phyloP scores from a whole-genome alignment of 2,888 invertebrate species.

The Pollenia angustigena region DNA sequence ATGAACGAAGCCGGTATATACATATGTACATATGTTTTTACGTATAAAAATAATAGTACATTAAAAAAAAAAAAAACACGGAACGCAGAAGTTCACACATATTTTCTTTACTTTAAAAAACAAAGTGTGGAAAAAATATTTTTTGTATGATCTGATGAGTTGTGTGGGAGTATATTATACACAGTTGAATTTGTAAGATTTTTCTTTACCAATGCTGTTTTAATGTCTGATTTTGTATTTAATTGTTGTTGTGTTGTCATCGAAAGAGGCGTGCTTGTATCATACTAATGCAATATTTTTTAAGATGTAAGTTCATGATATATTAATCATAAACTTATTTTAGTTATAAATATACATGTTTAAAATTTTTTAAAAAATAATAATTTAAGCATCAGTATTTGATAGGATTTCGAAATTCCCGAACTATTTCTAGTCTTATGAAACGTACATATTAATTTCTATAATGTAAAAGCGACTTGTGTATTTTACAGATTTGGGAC shows the following conservation, averaged over 20 bases:
- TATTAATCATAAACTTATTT: no score
- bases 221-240: background rate
- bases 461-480: no score
- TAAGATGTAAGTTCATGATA: no score
- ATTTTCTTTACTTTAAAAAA: background rate
- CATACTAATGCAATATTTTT: background rate
- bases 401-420: no score
- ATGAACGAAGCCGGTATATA: background rate
- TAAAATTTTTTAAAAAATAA: no score
- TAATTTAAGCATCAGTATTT: no score
- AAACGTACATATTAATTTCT: no score
- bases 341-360: no score
- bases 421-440: no score
- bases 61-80: background rate
- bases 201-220: conserved; percentile 16
- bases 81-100: background rate
- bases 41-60: background rate
- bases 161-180: conserved; percentile 2
- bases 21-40: background rate
- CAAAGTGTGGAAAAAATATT: background rate
- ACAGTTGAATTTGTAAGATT: background rate
- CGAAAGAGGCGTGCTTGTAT: background rate
- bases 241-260: conserved; percentile 6
- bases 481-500: no score
- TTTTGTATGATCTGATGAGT: background rate